Evolutionary conservation across 1,140 invertebrate genomes (phyloP).

Genomic region (Lycorma delicatula): DNA sequence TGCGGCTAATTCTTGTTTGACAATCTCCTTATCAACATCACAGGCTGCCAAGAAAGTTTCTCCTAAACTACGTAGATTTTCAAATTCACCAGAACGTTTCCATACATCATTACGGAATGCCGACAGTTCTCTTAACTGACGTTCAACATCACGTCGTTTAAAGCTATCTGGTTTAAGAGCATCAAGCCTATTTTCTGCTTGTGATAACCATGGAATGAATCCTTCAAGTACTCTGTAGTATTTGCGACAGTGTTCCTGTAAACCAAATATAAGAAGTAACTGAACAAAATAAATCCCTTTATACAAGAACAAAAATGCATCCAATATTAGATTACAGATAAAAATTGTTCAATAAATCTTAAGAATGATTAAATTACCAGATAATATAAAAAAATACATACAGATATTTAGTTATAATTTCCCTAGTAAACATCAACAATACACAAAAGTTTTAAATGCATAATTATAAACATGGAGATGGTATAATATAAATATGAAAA

Average conservation of each 20-base stretch:
- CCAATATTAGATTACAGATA: no score
- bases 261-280: constrained; percentile 9
- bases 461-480: no score
- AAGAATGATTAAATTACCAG: no score
- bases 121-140: constrained; percentile 81
- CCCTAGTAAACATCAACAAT: no score
- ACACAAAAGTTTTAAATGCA: no score
- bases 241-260: constrained; percentile 76
- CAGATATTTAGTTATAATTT: no score
- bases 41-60: constrained; percentile 78
- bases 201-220: constrained; percentile 80
- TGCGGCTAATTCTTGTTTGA: constrained; percentile 68
- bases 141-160: constrained; percentile 77
- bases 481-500: no score
- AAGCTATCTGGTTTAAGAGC: constrained; percentile 69
- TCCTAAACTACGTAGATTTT: constrained; percentile 73
- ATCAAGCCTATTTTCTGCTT: constrained; percentile 77
- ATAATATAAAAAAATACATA: no score
- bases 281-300: no score
- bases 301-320: no score
- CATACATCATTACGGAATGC: constrained; percentile 86
- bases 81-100: constrained; percentile 86
- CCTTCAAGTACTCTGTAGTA: constrained; percentile 75
- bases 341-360: no score
- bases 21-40: constrained; percentile 82